Evolutionary conservation across 2,888 invertebrate genomes (phyloP).

Genomic region (Drosophila peninsularis): DNA sequence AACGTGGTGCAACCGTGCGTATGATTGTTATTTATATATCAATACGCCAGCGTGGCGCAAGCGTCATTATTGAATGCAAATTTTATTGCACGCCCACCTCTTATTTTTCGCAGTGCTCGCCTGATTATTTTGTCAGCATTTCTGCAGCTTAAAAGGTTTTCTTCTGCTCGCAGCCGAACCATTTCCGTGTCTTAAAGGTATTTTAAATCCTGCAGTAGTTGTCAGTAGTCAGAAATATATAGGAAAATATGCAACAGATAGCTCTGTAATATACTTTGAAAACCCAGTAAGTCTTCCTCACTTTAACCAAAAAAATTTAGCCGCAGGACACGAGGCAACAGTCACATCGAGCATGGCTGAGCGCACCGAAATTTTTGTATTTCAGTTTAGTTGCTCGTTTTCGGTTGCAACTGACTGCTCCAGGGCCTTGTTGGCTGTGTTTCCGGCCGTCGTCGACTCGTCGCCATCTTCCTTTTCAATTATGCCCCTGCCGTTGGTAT

Average conservation of each 20-base stretch:
- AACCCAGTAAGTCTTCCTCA: not conserved
- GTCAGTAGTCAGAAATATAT: not conserved
- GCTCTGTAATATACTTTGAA: slow-evolving; percentile 15
- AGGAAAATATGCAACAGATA: not conserved
- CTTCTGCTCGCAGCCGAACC: too few relatives aligned
- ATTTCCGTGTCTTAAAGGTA: not conserved
- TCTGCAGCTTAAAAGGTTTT: slow-evolving; percentile 2
- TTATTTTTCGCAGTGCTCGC: slow-evolving; percentile 13
- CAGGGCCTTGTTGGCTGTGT: slow-evolving; percentile 55
- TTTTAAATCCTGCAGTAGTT: too few relatives aligned
- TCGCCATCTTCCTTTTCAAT: slow-evolving; percentile 74
- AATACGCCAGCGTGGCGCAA: slow-evolving; percentile 50
- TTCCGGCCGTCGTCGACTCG: slow-evolving; percentile 67
- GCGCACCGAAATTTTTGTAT: slow-evolving; percentile 24
- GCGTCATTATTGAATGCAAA: slow-evolving; percentile 81
- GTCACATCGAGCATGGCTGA: slow-evolving; percentile 35
- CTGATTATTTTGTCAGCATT: slow-evolving; percentile 10
- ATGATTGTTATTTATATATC: slow-evolving; percentile 80
- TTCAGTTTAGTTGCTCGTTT: slow-evolving; percentile 20
- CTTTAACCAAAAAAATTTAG: slow-evolving; percentile 26
- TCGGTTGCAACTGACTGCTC: slow-evolving; percentile 46
- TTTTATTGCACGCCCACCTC: slow-evolving; percentile 40
- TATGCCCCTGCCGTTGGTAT: slow-evolving; percentile 37
- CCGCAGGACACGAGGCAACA: slow-evolving; percentile 44
- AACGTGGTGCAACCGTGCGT: slow-evolving; percentile 71